Conservation (phyloP, 2,888 invertebrate genomes). For the Endotricha flammealis region DNA sequence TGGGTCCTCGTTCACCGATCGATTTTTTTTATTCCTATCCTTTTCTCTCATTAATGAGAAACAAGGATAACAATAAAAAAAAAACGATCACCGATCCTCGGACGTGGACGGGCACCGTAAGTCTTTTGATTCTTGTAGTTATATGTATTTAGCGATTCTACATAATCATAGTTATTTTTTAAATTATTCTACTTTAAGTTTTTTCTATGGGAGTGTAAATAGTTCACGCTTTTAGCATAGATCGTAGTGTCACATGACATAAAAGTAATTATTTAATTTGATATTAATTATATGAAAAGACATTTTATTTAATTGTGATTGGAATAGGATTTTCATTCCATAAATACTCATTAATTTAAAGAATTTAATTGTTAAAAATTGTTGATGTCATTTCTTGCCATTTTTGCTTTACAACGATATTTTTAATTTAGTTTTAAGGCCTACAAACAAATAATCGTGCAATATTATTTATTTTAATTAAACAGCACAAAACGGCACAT, state of each 20-base stretch:
- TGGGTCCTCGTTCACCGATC: no score
- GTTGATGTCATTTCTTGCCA: conserved; percentile 21
- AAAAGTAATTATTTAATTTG: conserved; percentile 1
- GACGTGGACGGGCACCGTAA: no score
- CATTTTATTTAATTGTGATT: conserved; percentile 5
- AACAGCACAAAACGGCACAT: conserved; percentile 31
- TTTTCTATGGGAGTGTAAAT: conserved; percentile 5
- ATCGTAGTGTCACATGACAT: background rate
- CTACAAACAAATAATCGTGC: conserved; percentile 38
- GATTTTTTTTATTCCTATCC: no score
- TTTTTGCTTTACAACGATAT: conserved; percentile 25
- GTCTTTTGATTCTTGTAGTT: no score
- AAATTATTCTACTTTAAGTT: background rate
- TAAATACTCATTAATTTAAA: conserved; percentile 9
- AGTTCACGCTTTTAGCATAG: conserved; percentile 7
- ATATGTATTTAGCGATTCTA: background rate
- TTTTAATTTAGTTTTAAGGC: conserved; percentile 28
- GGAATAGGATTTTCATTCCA: conserved; percentile 6
- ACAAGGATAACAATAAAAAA: no score
- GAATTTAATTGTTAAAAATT: conserved; percentile 2
- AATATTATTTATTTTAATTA: conserved; percentile 33
- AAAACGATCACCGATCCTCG: no score
- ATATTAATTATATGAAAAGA: conserved; percentile 11
- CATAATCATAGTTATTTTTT: conserved; percentile 9
- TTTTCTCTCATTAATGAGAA: no score